Evolutionary conservation across 2,113 vertebrate species (phyloP), one percentile per base, ranked within the genome.

Genomic region (Mustelus asterias): DNA sequence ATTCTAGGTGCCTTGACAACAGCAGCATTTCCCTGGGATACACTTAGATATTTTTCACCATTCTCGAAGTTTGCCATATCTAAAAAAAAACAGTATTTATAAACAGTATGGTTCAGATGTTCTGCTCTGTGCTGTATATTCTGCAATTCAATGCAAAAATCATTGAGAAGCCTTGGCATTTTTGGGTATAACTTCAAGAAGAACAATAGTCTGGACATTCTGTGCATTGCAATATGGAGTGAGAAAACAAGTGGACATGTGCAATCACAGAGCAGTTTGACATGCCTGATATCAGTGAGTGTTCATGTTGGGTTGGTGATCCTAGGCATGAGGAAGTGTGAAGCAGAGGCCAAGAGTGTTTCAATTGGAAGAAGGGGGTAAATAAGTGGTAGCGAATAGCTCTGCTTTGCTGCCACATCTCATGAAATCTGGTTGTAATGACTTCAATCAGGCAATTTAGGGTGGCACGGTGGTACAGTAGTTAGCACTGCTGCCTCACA

Each of bases 1-100:
- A 99, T 99, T 96, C 96, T 98, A 0, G 99, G 99, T 0, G 99
- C 99, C 0, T 48, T 97, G 96, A 99, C 97, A 20, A 99, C 98
- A 0, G 99, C 99, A 0, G 99, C 99, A 94, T 99, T 98, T 9
- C 99, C 99, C 13, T 99, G 99, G n/a, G 98, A 99, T 96, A 99
- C 97, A 0, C 97, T 98, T 97, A 99, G 98, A 96, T 96, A 96
- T 2, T 97, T 97, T 97, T 99, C 99, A 0, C 98, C 97, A 95
- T 99, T 99, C 97, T 99, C 99, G 0, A 99, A 99, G 97, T 98
- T 98, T 29, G 98, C 99, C 99, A 99, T 99, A 96, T 99, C 99
- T 99, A 97, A 94, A 63, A 96, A 41, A 96, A 41, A 96, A 9
- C 0, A 4, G 16, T 96, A 70, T 24, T 72, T 72, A 72, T 18